These are phyloP conservation scores for Acanthornis magna DNA, from an alignment of 2,797 vertebrate species.

Conservation along the genomic window DNA sequence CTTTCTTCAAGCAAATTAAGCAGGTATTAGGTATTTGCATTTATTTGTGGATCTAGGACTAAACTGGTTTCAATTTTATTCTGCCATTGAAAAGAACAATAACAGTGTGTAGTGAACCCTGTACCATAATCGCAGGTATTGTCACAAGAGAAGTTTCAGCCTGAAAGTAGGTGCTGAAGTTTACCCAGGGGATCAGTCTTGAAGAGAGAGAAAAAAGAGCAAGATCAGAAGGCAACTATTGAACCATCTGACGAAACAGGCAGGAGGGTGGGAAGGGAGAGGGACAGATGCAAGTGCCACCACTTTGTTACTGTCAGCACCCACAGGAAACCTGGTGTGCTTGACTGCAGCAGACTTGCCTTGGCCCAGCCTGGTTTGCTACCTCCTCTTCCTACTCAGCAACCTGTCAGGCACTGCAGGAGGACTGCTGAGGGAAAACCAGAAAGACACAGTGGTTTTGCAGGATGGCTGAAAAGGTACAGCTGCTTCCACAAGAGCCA, in stretches of 20 bases:
- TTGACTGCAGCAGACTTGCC: background rate
- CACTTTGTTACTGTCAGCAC: background rate
- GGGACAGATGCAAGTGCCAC: background rate
- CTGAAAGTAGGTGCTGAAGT: background rate
- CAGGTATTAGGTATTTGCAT: background rate
- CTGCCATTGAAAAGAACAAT: background rate
- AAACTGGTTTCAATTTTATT: background rate
- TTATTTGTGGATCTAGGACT: background rate
- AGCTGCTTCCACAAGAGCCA: background rate
- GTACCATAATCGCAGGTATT: background rate
- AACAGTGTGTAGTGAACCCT: background rate
- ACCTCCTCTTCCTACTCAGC: background rate
- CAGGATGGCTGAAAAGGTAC: background rate
- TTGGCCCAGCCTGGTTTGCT: background rate
- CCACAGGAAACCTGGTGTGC: background rate
- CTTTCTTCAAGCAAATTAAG: slow-evolving; percentile 11
- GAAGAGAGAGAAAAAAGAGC: background rate
- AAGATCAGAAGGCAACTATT: background rate
- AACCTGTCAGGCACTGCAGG: background rate
- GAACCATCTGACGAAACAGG: background rate
- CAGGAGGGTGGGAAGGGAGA: background rate
- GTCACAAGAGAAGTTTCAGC: background rate
- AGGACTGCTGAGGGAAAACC: background rate
- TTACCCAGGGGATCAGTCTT: background rate
- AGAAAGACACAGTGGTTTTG: background rate